A percentile compares a stretch with the other conserved stretches of the same genome.
These are phyloP conservation scores for Odontomachus brunneus DNA, from an alignment of 1,140 invertebrate species.

Conservation along the genomic window DNA sequence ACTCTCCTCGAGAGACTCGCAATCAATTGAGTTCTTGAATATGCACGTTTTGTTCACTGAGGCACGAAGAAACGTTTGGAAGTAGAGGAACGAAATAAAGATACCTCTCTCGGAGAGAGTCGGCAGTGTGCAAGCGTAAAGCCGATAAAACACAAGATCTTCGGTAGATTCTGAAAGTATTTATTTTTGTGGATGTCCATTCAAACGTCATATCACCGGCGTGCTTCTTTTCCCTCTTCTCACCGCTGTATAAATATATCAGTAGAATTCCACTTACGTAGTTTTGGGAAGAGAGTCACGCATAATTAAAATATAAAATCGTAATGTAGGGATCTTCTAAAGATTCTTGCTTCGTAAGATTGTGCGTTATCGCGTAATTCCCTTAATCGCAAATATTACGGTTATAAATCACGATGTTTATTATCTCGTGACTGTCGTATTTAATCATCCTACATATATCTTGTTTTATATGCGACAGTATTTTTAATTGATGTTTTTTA, in stretches of 20 bases:
- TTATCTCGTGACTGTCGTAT: not conserved
- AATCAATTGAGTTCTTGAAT: conserved; percentile 28
- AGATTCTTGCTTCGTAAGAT: conserved; percentile 64
- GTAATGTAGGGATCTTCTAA: conserved; percentile 2
- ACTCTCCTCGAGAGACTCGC: conserved; percentile 32
- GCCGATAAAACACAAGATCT: conserved; percentile 57
- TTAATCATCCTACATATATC: not conserved
- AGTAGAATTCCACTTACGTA: conserved; percentile 51
- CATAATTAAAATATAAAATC: conserved; percentile 29
- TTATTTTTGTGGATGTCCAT: not conserved
- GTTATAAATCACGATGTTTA: conserved; percentile 2
- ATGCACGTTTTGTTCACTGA: not conserved
- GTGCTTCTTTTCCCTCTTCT: not conserved
- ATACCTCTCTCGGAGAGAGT: not conserved
- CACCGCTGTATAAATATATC: not conserved
- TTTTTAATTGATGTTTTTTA: not conserved
- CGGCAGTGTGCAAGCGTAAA: conserved; percentile 35
- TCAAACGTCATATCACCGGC: not conserved
- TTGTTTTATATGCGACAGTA: not conserved
- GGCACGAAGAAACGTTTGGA: conserved; percentile 24
- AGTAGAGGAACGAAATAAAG: conserved; percentile 30
- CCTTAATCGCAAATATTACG: conserved; percentile 9
- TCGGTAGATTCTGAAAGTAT: conserved; percentile 32
- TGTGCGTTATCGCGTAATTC: conserved; percentile 71
- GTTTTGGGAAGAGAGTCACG: not conserved